Evolutionary conservation across 2,888 invertebrate species (phyloP).

Genomic region (Lottia gigantea): DNA sequence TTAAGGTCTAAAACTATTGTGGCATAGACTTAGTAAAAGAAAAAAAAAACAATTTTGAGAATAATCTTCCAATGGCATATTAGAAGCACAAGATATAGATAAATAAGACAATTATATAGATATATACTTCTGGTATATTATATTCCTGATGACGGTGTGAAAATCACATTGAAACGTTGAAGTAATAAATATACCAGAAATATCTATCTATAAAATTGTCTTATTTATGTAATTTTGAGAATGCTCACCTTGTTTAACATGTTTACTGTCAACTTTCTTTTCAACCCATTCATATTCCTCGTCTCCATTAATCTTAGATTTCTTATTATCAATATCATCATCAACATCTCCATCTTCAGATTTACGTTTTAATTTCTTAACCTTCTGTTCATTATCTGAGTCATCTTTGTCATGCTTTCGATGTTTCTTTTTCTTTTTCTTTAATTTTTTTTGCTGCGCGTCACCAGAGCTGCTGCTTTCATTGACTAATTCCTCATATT

Average conservation of each 20-base stretch:
- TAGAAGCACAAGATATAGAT: too few relatives aligned
- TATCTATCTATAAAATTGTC: too few relatives aligned
- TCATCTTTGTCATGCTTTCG: conserved; percentile 32
- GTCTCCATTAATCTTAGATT: conserved; percentile 26
- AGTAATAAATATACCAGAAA: too few relatives aligned
- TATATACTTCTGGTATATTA: too few relatives aligned
- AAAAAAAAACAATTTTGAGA: too few relatives aligned
- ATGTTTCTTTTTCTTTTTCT: conserved; percentile 48
- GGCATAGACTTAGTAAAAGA: too few relatives aligned
- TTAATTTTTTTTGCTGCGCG: conserved; percentile 31
- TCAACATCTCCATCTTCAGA: conserved; percentile 23
- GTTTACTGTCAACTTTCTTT: conserved; percentile 60
- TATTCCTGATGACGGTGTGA: too few relatives aligned
- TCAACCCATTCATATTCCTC: conserved; percentile 66
- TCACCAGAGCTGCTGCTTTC: conserved; percentile 29
- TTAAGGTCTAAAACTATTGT: too few relatives aligned
- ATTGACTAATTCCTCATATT: conserved; percentile 32
- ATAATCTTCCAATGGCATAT: too few relatives aligned
- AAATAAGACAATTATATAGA: too few relatives aligned
- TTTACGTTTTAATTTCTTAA: conserved; percentile 24
- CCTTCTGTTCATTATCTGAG: conserved; percentile 25
- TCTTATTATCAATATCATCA: conserved; percentile 25
- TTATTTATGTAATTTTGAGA: conserved; percentile 5
- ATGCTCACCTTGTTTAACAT: conserved; percentile 37
- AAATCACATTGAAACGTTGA: too few relatives aligned